Conservation (phyloP, 2,797 vertebrate species). For the Sphenodon punctatus region DNA sequence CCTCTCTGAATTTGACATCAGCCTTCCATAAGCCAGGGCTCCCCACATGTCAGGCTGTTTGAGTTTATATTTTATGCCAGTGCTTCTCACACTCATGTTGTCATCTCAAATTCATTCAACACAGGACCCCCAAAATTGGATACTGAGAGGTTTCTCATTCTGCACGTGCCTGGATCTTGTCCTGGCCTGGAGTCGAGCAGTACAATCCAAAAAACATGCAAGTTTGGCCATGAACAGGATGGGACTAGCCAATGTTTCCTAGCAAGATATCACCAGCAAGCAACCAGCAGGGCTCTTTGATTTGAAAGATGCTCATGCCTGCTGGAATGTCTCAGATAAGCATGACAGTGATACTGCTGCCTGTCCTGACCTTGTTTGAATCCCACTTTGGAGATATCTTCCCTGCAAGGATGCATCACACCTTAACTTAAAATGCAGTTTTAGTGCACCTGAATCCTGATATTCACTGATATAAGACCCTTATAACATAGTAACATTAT, state of each 20-base stretch:
- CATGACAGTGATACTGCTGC: not conserved
- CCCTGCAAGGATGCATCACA: not conserved
- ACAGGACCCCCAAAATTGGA: too few relatives aligned
- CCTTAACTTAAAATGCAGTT: not conserved
- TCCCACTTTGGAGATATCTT: not conserved
- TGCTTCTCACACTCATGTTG: too few relatives aligned
- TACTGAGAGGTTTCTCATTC: too few relatives aligned
- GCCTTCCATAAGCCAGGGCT: too few relatives aligned
- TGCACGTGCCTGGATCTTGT: too few relatives aligned
- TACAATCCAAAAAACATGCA: rapidly evolving
- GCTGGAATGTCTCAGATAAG: rapidly evolving
- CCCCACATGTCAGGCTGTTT: too few relatives aligned
- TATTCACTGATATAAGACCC: not conserved
- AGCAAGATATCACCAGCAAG: not conserved
- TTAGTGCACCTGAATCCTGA: not conserved
- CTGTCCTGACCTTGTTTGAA: rapidly evolving
- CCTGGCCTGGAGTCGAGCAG: not conserved
- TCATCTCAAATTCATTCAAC: too few relatives aligned
- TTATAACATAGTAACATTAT: too few relatives aligned
- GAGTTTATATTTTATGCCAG: too few relatives aligned
- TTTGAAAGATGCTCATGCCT: not conserved
- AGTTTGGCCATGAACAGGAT: not conserved
- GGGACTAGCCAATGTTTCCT: not conserved
- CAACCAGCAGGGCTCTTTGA: not conserved
- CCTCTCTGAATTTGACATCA: too few relatives aligned